These are phyloP conservation scores for Oeneis ivallda DNA, from an alignment of 2,888 invertebrate species.

Conservation along the genomic window DNA sequence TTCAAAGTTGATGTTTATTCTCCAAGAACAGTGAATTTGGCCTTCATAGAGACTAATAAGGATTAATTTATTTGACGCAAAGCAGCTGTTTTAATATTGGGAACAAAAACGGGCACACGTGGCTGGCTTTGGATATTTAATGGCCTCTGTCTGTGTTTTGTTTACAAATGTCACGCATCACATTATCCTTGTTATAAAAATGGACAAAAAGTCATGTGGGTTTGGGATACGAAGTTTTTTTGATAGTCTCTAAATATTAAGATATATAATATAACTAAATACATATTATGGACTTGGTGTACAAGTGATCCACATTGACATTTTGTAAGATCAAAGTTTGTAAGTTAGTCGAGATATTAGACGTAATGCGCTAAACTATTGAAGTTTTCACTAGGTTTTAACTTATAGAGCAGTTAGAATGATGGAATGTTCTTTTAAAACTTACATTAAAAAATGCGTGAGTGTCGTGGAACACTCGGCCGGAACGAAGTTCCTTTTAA, in stretches of 20 bases:
- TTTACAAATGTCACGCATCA: conserved; percentile 36
- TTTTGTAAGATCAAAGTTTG: too few species aligned
- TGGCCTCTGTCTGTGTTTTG: conserved; percentile 29
- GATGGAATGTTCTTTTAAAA: too few species aligned
- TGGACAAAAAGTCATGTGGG: conserved; percentile 25
- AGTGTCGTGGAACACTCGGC: too few species aligned
- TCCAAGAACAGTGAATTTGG: conserved; percentile 5
- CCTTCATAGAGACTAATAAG: conserved; percentile 24
- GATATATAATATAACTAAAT: too few species aligned
- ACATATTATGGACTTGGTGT: too few species aligned
- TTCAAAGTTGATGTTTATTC: neutral
- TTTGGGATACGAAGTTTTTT: conserved; percentile 1
- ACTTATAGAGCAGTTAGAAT: too few species aligned
- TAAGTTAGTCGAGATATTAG: too few species aligned
- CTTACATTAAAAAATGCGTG: too few species aligned
- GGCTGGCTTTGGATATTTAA: conserved; percentile 33
- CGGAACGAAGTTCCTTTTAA: too few species aligned
- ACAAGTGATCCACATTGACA: too few species aligned
- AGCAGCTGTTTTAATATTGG: conserved; percentile 35
- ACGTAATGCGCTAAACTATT: too few species aligned
- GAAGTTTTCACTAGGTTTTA: too few species aligned
- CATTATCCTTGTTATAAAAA: conserved; percentile 33
- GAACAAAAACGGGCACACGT: conserved; percentile 32
- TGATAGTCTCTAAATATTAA: neutral
- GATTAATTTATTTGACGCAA: conserved; percentile 36